phyloP scores from a whole-genome alignment of 1,140 invertebrate genomes.

The Limonius californicus region DNA sequence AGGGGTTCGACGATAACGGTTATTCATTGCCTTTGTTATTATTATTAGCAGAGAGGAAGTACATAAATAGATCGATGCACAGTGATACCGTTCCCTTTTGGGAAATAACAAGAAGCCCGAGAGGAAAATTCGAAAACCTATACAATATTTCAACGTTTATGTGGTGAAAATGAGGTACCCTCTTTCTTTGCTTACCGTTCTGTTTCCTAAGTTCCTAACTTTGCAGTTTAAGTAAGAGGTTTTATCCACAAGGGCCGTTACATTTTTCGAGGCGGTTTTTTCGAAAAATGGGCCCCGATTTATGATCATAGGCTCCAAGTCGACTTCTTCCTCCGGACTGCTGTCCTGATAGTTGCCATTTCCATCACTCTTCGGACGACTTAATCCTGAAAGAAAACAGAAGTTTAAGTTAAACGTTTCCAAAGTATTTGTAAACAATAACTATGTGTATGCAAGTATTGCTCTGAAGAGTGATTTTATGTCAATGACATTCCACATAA shows the following conservation, averaged over 20 bases:
- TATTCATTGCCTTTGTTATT: slow-evolving; percentile 9
- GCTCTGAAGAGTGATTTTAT: too few species aligned
- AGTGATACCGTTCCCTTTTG: background rate
- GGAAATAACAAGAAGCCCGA: background rate
- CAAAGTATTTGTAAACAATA: too few species aligned
- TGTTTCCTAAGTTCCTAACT: slow-evolving; percentile 77
- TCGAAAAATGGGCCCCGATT: slow-evolving; percentile 58
- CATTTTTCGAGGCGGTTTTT: slow-evolving; percentile 59
- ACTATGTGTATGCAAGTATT: too few species aligned
- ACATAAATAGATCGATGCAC: slow-evolving; percentile 2
- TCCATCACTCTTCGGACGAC: background rate
- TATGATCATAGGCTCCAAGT: background rate
- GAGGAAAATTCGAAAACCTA: background rate
- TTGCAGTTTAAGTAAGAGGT: slow-evolving; percentile 79
- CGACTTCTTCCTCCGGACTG: background rate
- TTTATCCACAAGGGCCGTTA: slow-evolving; percentile 66
- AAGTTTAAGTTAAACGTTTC: too few species aligned
- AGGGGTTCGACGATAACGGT: background rate
- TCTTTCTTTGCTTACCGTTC: slow-evolving; percentile 64
- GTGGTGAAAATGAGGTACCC: background rate
- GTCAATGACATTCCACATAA: too few species aligned
- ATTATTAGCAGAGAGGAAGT: background rate
- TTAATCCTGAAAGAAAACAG: slow-evolving; percentile 6
- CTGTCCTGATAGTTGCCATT: background rate
- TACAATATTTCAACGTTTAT: too few species aligned